Conservation (phyloP, 1,140 invertebrate species). For the Globodera rostochiensis region DNA sequence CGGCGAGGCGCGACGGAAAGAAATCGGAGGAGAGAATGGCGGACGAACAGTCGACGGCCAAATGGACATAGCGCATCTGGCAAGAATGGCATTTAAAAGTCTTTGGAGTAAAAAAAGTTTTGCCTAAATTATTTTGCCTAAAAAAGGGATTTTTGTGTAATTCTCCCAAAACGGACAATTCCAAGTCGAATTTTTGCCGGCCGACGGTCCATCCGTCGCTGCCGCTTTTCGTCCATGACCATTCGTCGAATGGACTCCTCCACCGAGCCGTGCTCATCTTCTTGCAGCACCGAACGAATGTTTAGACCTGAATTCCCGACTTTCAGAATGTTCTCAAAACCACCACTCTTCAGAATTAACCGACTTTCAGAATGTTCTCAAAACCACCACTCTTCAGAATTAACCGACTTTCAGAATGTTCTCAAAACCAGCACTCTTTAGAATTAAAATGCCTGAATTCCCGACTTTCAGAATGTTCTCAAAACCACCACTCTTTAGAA, state of each 20-base stretch:
- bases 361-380: too few species aligned
- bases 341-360: too few species aligned
- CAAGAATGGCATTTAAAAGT: not conserved
- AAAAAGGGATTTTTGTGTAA: not conserved
- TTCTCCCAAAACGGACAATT: conserved; percentile 26
- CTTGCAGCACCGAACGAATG: conserved; percentile 34
- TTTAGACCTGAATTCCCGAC: conserved; percentile 12
- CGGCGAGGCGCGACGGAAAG: conserved; percentile 37
- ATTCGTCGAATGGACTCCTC: conserved; percentile 34
- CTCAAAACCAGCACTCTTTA: not conserved
- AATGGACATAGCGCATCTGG: conserved; percentile 39
- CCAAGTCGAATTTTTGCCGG: conserved; percentile 37
- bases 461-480: too few species aligned
- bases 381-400: too few species aligned
- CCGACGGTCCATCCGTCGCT: conserved; percentile 30
- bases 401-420: too few species aligned
- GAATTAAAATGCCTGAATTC: too few species aligned
- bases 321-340: too few species aligned
- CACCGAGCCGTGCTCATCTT: conserved; percentile 39
- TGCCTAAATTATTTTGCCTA: not conserved
- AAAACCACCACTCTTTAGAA: too few species aligned
- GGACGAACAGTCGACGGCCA: conserved; percentile 37
- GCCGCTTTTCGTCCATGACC: conserved; percentile 38
- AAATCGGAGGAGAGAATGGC: conserved; percentile 33
- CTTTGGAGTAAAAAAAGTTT: too few species aligned